Percentiles rank a stretch among this genome's conserved stretches.
Conservation (phyloP, 1,140 invertebrate genomes). For the Trinorchestia longiramus region DNA sequence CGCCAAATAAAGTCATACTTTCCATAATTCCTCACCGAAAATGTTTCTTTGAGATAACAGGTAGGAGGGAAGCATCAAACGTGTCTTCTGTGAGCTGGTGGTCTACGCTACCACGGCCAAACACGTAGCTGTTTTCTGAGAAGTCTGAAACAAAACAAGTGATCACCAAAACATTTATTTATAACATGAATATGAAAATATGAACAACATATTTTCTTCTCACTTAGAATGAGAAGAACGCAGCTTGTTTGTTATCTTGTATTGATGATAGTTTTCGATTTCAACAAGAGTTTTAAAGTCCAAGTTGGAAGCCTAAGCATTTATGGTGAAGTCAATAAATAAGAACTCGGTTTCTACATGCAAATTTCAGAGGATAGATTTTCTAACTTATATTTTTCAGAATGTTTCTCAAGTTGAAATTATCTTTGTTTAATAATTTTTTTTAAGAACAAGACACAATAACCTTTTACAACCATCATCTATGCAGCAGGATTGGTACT, state of each 20-base stretch:
- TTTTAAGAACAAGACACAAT: too few species aligned
- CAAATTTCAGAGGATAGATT: too few species aligned
- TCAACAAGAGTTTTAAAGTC: background rate
- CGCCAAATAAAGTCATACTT: background rate
- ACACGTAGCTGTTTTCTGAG: constrained; percentile 48
- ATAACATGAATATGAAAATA: too few species aligned
- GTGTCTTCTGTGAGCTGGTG: constrained; percentile 35
- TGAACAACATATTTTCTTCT: background rate
- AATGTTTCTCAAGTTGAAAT: too few species aligned
- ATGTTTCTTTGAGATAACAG: constrained; percentile 60
- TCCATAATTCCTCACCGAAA: constrained; percentile 53
- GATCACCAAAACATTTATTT: background rate
- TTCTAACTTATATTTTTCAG: too few species aligned
- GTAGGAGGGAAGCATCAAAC: constrained; percentile 51
- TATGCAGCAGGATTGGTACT: too few species aligned
- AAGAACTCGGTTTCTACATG: too few species aligned
- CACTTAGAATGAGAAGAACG: background rate
- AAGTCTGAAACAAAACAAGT: constrained; percentile 54
- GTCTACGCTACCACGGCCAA: constrained; percentile 55
- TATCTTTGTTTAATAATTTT: too few species aligned
- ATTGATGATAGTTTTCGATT: background rate
- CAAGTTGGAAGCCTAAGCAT: too few species aligned
- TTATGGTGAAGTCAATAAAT: too few species aligned
- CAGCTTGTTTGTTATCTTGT: background rate
- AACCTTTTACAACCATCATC: too few species aligned